Evolutionary conservation across 1,140 invertebrate genomes (phyloP), one percentile per base, ranked within the genome.

Genomic region (Ptiloglossa arizonensis): DNA sequence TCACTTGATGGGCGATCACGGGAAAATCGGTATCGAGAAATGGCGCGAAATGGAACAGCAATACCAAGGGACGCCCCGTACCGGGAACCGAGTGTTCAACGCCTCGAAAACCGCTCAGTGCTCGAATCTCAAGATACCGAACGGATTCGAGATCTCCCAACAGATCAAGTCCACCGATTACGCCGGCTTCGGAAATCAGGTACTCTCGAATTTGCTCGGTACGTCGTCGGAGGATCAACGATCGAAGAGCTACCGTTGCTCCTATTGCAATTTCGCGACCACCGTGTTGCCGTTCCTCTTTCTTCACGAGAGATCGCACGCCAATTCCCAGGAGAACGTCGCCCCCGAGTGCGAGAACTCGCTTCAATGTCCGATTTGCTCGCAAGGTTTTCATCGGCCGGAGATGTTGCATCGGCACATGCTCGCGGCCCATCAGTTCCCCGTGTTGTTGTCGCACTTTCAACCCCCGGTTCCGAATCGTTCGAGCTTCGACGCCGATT

Each of bases 221-320:
- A 90, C 92, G 1, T 90, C 93, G 44, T 93, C 87, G 72, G 94
- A 89, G 48, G 91, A 93, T 54, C 91, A 94, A 78, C 92, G 90
- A 79, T 74, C 90, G 57, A 97, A 97, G 90, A 95, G 95, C 35
- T 98, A 98, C 90, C 96, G 96, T 59, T 98, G 98, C 91, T 96
- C 96, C 1, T 95, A 96, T 86, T 98, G 98, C 87, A 95, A 96
- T 54, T 98, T 98, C 89, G 95, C 96, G n/a, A 98, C 97, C 22
- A 95, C 96, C 68, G 96, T 97, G 85, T 93, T 98, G 71, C 97
- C 97, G 32, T 97, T 98, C 88, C 93, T 98, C 70, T 97, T 97
- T 90, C 95, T 97, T 32, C 97, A 98, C 93, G 97, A 98, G 88
- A 95, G 96, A 82, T 96, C 96, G 19, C 97, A 98, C 88, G 93